Evolutionary conservation across 2,113 vertebrate genomes (phyloP), one percentile per base, ranked within the genome.

Genomic region (Antennarius striatus): DNA sequence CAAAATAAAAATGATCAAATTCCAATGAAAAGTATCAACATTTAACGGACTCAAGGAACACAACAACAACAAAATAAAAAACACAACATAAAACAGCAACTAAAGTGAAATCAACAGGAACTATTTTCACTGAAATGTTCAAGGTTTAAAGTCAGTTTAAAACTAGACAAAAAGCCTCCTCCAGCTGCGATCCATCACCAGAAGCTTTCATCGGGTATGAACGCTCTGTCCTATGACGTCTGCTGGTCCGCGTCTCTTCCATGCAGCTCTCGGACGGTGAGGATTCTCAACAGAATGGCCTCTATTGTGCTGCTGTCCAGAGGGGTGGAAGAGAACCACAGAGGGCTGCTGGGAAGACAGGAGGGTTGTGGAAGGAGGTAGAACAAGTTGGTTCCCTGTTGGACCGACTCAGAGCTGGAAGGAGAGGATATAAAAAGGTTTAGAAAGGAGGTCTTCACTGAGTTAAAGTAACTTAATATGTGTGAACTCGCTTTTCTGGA

Each of bases 341-440:
- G 89, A 17, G 94, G 95, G 86, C 96, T 97, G 68, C 93, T 96
- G 70, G 96, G 95, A 17, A 95, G 92, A 46, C 96, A 98, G 57
- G 91, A 85, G 53, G 90, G 92, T 77, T 95, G 94, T 0, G 96
- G 96, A 6, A 93, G 94, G 49, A 98, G 95, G 90, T 97, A 98
- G 86, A 98, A 98, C 7, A 94, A 87, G 46, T 94, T 91, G 9
- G 88, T 91, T 57, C 93, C 92, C 81, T 94, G 94, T 86, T 93
- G 96, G 86, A 95, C 93, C 3, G 93, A 93, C 69, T 95, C 92
- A 0, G 95, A 93, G 73, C 96, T 98, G 90, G 14, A 60, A 54
- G 12, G 14, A 45, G 0, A 59, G 12, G 15, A 45, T 47, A 42
- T n/a, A 56, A 47, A 47, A 13, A 47, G 1, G 16, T n/a, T n/a